These are phyloP conservation scores for Caenorhabditis afra DNA, from an alignment of 2,888 invertebrate species.

Conservation along the genomic window DNA sequence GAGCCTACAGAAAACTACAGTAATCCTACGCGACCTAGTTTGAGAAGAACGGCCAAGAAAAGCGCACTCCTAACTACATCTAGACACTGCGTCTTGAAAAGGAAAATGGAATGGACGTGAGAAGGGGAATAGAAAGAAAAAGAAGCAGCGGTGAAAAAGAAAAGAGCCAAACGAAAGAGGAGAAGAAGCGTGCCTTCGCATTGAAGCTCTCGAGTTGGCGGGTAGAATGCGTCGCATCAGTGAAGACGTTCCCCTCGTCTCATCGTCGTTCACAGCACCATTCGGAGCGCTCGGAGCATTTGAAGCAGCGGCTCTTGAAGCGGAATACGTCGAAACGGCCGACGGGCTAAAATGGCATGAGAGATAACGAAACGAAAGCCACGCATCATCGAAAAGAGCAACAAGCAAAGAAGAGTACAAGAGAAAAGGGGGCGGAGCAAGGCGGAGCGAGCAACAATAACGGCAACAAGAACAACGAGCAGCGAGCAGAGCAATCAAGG, in stretches of 20 bases:
- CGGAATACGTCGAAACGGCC: constrained; percentile 18
- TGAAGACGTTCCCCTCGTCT: not conserved
- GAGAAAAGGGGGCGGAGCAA: constrained; percentile 9
- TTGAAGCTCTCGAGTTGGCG: not conserved
- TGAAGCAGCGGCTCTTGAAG: not conserved
- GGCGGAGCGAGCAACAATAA: not conserved
- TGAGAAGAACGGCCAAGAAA: not conserved
- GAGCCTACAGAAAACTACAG: not conserved
- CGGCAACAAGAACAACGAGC: no score
- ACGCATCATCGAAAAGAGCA: constrained; percentile 1
- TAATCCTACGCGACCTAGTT: no score
- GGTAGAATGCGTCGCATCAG: not conserved
- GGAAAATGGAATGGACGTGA: not conserved
- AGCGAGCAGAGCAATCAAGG: not conserved
- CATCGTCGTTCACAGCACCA: no score
- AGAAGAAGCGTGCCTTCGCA: constrained; percentile 32
- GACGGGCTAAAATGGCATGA: constrained; percentile 52
- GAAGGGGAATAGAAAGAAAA: not conserved
- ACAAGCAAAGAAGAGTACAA: constrained; percentile 2
- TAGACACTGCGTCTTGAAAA: no score
- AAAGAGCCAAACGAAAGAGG: not conserved
- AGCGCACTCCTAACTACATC: not conserved
- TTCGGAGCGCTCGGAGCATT: not conserved
- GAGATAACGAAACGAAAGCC: not conserved
- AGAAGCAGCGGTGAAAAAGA: not conserved